Percentiles rank a stretch among this genome's conserved stretches.
Conservation (phyloP, 2,113 vertebrate genomes). For the Carlito syrichta region DNA sequence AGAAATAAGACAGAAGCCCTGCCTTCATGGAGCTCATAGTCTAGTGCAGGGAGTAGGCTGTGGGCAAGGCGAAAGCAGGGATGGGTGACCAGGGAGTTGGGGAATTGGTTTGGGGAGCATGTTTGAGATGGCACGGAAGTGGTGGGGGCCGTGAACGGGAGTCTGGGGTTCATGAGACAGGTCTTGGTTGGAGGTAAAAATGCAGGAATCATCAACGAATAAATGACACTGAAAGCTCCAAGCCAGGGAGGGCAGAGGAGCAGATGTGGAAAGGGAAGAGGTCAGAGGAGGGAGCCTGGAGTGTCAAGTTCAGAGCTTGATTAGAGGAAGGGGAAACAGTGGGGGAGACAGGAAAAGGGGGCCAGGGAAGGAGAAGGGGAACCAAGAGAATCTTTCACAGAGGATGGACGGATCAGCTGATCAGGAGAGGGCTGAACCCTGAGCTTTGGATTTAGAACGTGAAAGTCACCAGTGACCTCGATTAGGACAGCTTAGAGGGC, state of each 20-base stretch:
- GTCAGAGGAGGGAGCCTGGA: neutral
- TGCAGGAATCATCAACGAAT: fast-evolving
- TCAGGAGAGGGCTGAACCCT: neutral
- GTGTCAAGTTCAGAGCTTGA: neutral
- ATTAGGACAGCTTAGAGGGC: too few relatives aligned
- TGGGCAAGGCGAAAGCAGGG: neutral
- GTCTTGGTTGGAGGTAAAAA: neutral
- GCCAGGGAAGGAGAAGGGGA: neutral
- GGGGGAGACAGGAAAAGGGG: neutral
- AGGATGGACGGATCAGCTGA: neutral
- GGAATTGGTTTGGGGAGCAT: neutral
- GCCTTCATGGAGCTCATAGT: neutral
- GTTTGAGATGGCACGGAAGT: neutral
- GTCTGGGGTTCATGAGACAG: neutral
- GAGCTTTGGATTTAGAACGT: neutral
- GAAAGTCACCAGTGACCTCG: neutral
- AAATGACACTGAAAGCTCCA: neutral
- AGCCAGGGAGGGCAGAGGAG: neutral
- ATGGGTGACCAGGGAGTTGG: too few relatives aligned
- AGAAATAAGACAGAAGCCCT: neutral
- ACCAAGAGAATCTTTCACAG: neutral
- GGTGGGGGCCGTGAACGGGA: neutral
- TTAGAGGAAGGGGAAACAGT: neutral
- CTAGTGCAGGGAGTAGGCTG: neutral
- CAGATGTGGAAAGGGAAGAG: neutral